Conservation (phyloP, 2,113 vertebrate genomes). For the Pseudolaguvia tuberculata region DNA sequence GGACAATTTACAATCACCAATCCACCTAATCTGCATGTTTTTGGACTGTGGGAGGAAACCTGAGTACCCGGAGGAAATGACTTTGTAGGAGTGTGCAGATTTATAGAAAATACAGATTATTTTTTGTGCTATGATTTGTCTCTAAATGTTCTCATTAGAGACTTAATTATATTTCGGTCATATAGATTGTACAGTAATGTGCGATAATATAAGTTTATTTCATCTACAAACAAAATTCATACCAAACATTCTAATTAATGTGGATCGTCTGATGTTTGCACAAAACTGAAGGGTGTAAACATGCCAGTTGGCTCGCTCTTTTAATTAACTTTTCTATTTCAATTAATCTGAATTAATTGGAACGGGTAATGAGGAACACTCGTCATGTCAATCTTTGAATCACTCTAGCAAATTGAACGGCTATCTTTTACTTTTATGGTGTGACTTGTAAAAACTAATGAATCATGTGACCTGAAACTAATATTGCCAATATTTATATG, state of each 20-base stretch:
- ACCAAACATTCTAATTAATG: constrained; percentile 14
- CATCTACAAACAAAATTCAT: constrained; percentile 21
- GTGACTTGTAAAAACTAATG: too few species aligned
- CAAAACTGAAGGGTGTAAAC: constrained; percentile 18
- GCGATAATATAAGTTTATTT: constrained; percentile 33
- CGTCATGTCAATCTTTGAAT: not conserved
- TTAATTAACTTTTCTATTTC: constrained; percentile 6
- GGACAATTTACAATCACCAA: too few species aligned
- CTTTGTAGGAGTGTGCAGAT: not conserved
- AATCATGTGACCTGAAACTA: too few species aligned
- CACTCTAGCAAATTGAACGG: constrained; percentile 34
- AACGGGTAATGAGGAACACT: constrained; percentile 13
- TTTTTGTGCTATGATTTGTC: constrained; percentile 47
- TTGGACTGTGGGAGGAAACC: too few species aligned
- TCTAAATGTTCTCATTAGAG: constrained; percentile 62
- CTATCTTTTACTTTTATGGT: constrained; percentile 43
- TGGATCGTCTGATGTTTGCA: not conserved
- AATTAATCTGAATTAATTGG: constrained; percentile 12
- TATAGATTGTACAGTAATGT: constrained; percentile 42
- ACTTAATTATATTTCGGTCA: constrained; percentile 37
- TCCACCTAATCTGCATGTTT: too few species aligned
- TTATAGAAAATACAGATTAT: not conserved
- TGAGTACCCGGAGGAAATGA: too few species aligned
- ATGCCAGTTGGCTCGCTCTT: not conserved
- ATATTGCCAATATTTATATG: too few species aligned